Percentiles rank a stretch among this genome's conserved stretches.
Conservation (phyloP, 2,113 vertebrate species). For the Ameiurus melas region DNA sequence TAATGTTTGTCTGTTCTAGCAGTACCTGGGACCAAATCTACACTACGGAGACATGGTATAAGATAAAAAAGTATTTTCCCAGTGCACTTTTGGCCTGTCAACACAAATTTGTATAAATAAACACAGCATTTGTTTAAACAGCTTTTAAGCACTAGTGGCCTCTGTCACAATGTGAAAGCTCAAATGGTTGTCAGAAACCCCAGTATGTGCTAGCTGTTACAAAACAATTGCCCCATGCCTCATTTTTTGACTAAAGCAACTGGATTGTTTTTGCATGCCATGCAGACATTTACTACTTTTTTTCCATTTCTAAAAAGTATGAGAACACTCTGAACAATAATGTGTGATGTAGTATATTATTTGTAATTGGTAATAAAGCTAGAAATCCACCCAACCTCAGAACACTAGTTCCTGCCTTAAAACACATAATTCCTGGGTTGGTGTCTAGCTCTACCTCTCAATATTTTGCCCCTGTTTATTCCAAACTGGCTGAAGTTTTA, state of each 20-base stretch:
- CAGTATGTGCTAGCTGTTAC: background rate
- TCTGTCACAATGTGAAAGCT: background rate
- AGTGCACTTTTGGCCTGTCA: background rate
- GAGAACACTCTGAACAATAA: background rate
- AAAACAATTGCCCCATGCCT: background rate
- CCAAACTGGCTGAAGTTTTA: slow-evolving; percentile 39
- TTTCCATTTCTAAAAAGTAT: background rate
- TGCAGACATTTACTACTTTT: background rate
- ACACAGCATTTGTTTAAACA: slow-evolving; percentile 31
- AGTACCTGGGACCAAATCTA: background rate
- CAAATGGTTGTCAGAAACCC: background rate
- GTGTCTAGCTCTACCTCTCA: background rate
- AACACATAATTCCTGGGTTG: background rate
- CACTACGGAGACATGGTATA: background rate
- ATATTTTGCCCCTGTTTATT: background rate
- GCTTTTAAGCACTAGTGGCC: background rate
- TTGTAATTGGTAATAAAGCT: background rate
- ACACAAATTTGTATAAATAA: background rate
- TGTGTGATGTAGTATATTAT: background rate
- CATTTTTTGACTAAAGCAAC: background rate
- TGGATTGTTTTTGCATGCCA: background rate
- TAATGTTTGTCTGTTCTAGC: background rate
- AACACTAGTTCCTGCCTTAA: background rate
- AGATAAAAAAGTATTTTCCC: background rate
- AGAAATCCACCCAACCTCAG: background rate